A percentile compares a stretch with the other conserved stretches of the same genome.
These are phyloP conservation scores for Gila orcuttii DNA, from an alignment of 2,113 vertebrate species.

Conservation along the genomic window DNA sequence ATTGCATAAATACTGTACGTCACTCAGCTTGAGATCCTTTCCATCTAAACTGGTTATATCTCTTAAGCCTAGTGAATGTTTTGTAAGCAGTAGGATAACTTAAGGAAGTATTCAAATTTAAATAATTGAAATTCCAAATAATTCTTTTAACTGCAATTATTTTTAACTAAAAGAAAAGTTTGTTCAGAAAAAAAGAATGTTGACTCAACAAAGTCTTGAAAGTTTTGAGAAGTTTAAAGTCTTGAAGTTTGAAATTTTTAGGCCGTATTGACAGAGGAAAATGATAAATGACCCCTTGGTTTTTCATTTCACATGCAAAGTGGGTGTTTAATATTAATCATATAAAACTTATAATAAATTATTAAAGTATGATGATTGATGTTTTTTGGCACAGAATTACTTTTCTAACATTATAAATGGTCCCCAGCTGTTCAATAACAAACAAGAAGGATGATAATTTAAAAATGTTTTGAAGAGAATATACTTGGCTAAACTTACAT, in stretches of 20 bases:
- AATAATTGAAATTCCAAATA: too few relatives aligned
- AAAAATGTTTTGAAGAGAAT: neutral
- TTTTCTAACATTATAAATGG: neutral
- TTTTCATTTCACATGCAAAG: neutral
- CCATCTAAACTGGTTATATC: too few relatives aligned
- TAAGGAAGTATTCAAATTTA: too few relatives aligned
- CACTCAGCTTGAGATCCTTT: too few relatives aligned
- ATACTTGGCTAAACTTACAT: neutral
- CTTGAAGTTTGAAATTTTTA: neutral
- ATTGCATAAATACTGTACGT: too few relatives aligned
- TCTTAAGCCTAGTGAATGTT: too few relatives aligned
- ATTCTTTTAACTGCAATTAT: too few relatives aligned
- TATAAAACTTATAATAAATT: neutral
- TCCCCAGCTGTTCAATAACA: neutral
- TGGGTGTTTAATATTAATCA: neutral
- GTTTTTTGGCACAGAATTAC: neutral
- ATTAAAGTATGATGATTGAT: neutral
- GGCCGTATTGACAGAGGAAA: neutral
- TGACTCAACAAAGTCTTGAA: neutral
- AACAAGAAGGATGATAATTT: neutral
- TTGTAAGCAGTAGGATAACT: too few relatives aligned
- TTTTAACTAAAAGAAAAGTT: too few relatives aligned
- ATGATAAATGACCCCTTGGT: neutral
- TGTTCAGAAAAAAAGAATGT: neutral
- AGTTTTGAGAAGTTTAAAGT: neutral